These are phyloP conservation scores for Macropus fuliginosus DNA, from an alignment of 2,797 vertebrate genomes.

Conservation along the genomic window DNA sequence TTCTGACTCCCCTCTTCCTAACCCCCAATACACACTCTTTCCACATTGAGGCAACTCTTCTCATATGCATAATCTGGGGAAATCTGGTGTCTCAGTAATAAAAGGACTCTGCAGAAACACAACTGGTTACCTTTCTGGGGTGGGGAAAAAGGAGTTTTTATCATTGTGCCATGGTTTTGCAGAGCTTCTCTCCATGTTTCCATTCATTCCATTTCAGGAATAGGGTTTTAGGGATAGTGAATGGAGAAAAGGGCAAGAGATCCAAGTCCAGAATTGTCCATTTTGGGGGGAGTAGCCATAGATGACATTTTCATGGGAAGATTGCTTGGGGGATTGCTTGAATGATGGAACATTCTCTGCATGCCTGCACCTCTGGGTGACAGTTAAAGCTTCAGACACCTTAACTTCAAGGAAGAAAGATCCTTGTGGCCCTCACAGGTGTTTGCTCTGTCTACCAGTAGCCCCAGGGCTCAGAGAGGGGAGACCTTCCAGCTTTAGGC, in stretches of 20 bases:
- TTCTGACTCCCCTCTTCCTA: neutral
- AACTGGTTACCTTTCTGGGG: neutral
- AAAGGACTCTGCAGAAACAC: neutral
- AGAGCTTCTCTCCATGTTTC: neutral
- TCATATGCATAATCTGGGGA: neutral
- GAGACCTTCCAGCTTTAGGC: slow-evolving; percentile 12
- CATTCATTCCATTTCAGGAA: neutral
- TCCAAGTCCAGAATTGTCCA: slow-evolving; percentile 40
- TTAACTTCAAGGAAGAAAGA: neutral
- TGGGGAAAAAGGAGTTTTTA: neutral
- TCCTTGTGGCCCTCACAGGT: neutral
- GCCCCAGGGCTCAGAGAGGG: slow-evolving; percentile 6
- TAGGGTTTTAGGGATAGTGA: neutral
- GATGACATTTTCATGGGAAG: slow-evolving; percentile 30
- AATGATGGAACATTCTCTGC: slow-evolving; percentile 22
- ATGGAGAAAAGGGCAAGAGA: slow-evolving; percentile 12
- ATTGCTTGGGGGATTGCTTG: slow-evolving; percentile 50
- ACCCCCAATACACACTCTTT: neutral
- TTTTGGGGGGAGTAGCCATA: slow-evolving; percentile 55
- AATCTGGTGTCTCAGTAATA: neutral
- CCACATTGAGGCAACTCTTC: neutral
- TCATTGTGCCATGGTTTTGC: neutral
- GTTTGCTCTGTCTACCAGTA: neutral
- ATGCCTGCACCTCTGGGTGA: slow-evolving; percentile 5
- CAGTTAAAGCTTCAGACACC: neutral